These are phyloP conservation scores for Hucho hucho DNA, from an alignment of 2,113 vertebrate genomes.

Conservation along the genomic window DNA sequence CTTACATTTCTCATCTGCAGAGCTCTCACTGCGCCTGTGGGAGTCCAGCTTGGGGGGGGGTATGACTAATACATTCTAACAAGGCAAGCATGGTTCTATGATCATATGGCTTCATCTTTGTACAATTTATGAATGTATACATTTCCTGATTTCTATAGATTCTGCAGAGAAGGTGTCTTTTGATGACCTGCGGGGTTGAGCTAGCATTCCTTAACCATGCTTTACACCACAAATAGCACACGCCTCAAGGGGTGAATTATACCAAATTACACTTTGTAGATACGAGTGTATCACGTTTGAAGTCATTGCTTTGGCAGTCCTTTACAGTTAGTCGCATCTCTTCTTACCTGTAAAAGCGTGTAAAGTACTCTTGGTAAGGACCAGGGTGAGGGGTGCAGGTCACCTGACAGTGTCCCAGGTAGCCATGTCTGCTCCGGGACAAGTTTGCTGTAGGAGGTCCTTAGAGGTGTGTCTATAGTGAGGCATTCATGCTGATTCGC, in stretches of 20 bases:
- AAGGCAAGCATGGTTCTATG: background rate
- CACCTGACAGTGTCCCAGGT: background rate
- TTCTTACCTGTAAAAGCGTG: background rate
- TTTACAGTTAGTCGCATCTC: background rate
- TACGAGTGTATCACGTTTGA: background rate
- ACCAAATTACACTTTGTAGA: background rate
- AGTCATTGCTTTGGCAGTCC: conserved; percentile 6
- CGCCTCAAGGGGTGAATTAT: background rate
- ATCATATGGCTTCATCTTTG: background rate
- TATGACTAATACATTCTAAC: too few species aligned
- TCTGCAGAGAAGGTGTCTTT: background rate
- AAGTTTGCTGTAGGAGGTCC: background rate
- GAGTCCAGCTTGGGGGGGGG: too few species aligned
- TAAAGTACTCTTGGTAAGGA: too few species aligned
- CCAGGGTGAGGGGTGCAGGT: too few species aligned
- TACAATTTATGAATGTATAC: background rate
- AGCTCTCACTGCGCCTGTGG: background rate
- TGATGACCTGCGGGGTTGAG: background rate
- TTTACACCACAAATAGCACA: background rate
- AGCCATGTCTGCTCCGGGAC: background rate
- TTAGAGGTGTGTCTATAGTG: background rate
- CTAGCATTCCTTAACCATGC: background rate
- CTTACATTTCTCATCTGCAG: background rate
- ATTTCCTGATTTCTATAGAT: background rate
- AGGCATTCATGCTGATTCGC: conserved; percentile 64